A percentile compares a stretch with the other conserved stretches of the same genome.
phyloP scores from a whole-genome alignment of 2,797 vertebrate genomes.

The Chrysocyon brachyurus region DNA sequence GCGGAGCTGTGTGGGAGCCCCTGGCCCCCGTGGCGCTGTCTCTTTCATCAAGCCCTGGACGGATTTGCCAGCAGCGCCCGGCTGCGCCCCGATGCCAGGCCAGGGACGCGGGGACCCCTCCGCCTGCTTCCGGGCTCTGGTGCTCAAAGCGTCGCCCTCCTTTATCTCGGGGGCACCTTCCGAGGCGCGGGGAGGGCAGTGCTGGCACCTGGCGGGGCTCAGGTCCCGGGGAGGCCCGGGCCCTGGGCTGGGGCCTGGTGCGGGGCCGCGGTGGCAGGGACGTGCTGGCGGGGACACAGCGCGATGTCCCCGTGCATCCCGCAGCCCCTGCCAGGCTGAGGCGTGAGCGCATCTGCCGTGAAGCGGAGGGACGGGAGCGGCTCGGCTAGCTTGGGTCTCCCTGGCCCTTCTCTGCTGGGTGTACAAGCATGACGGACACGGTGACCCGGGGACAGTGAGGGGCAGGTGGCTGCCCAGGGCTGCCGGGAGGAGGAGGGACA shows the following conservation, averaged over 20 bases:
- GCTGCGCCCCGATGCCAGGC: accelerated
- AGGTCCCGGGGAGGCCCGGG: not conserved
- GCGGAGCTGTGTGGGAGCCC: accelerated
- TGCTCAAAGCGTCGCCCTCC: accelerated
- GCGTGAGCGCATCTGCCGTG: not conserved
- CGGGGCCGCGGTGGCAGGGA: accelerated
- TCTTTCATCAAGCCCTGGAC: accelerated
- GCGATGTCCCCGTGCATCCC: accelerated
- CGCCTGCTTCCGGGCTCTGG: accelerated
- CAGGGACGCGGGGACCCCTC: accelerated
- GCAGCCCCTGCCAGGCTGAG: not conserved
- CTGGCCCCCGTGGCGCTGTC: accelerated
- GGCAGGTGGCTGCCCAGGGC: accelerated
- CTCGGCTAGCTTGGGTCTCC: accelerated
- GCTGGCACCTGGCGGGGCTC: not conserved
- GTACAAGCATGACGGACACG: accelerated
- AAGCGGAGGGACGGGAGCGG: accelerated
- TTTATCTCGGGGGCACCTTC: accelerated
- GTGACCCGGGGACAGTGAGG: accelerated
- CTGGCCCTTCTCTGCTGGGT: not conserved
- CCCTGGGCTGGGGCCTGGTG: accelerated
- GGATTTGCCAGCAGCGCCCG: not conserved
- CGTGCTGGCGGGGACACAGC: not conserved
- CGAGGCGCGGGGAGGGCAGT: not conserved
- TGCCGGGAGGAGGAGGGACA: accelerated